These are phyloP conservation scores for Cheilosia soror DNA, from an alignment of 2,888 invertebrate genomes.

Conservation along the genomic window DNA sequence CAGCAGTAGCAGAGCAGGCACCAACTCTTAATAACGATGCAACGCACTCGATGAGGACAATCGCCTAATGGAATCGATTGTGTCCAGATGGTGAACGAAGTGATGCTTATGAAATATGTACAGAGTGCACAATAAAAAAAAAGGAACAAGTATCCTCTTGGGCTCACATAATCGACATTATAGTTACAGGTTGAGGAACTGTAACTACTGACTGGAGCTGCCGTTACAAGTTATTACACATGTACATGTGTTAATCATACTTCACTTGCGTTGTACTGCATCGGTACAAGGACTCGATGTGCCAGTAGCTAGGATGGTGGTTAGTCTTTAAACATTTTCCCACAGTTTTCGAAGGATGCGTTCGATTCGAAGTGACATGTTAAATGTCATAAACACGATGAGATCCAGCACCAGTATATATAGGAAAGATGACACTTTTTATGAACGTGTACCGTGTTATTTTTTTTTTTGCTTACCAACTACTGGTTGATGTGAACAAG, in stretches of 20 bases:
- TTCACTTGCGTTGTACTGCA: constrained; percentile 21
- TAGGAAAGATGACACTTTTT: constrained; percentile 67
- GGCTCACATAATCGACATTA: constrained; percentile 68
- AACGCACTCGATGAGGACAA: constrained; percentile 67
- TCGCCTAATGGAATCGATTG: constrained; percentile 72
- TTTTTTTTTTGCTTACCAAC: constrained; percentile 23
- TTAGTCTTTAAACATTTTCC: constrained; percentile 46
- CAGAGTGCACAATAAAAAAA: neutral
- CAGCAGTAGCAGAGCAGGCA: constrained; percentile 35
- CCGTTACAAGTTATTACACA: constrained; percentile 38
- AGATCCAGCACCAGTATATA: constrained; percentile 8
- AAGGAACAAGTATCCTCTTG: constrained; percentile 71
- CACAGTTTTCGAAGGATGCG: constrained; percentile 65
- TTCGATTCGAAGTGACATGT: constrained; percentile 69
- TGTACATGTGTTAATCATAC: constrained; percentile 60
- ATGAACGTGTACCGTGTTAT: constrained; percentile 24
- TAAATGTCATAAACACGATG: constrained; percentile 68
- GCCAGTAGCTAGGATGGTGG: constrained; percentile 45
- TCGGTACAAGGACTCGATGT: constrained; percentile 15
- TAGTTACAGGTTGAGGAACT: constrained; percentile 69
- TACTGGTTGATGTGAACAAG: constrained; percentile 22
- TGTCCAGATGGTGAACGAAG: constrained; percentile 71
- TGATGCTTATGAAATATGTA: constrained; percentile 53
- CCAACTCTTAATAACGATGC: constrained; percentile 55
- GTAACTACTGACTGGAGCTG: constrained; percentile 39